Evolutionary conservation across 2,888 invertebrate genomes (phyloP), one percentile per base, ranked within the genome.

Genomic region (Scelioninae gen. 2): DNA sequence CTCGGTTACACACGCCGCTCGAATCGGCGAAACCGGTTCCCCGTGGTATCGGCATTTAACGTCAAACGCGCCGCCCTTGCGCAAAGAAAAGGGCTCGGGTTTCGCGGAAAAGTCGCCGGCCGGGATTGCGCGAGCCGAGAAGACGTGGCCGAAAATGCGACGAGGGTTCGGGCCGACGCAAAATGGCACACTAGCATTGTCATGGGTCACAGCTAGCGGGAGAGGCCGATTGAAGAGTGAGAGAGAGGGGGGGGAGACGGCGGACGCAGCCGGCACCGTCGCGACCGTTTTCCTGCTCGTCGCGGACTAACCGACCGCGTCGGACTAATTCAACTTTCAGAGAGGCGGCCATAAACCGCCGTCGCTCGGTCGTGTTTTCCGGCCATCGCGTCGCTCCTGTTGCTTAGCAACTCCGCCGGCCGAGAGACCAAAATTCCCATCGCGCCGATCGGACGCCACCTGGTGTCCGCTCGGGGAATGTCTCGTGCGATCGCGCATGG

Each of bases 371-470:
- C 75, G 64, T 73, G 75, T 65, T 57, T 70, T 64, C 71, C 52
- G 73, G 76, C 71, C 76, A 73, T 68, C 74, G 79, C 81, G 80
- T 81, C 76, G 64, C 78, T 70, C 76, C 76, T 72, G 83, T 83
- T 84, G 83, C 84, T 73, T 82, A 81, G 84, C 83, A 83, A 84
- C 83, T 80, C 70, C 57, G 28, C 55, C 60, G 72, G 53, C 65
- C 58, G 65, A 52, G 61, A 63, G 35, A 48, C 63, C 70, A 25
- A 61, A 70, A 50, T 70, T 55, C 55, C 48, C 58, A 58, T n/a
- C 45, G 16, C 43, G 35, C 50, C 58, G 58, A 52, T 58, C 60
- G 28, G 11, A 35, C 68, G 68, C 68, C 68, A 68, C 52, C 68
- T 68, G 50, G 67, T 33, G 67, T 33, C 50, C 33, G 39, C 16